Evolutionary conservation across 1,140 invertebrate species (phyloP).

Genomic region (Meteorus sp.): DNA sequence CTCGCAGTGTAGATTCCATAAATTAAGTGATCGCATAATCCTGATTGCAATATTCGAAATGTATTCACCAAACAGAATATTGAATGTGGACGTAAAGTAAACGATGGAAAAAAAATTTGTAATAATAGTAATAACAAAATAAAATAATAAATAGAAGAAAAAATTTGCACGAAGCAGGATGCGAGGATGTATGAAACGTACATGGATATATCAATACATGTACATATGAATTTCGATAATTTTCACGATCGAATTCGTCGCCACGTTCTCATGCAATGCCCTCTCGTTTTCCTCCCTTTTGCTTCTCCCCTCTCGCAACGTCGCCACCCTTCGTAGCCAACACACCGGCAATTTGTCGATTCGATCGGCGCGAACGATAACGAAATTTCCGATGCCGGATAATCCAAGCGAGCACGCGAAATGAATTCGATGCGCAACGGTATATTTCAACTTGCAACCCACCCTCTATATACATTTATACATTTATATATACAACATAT

Average conservation of each 20-base stretch:
- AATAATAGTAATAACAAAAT: too few relatives aligned
- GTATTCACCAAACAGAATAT: not conserved
- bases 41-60: not conserved
- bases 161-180: too few relatives aligned
- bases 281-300: too few relatives aligned
- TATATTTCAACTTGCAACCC: slow-evolving; percentile 20
- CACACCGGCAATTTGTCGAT: slow-evolving; percentile 35
- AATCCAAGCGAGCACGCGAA: slow-evolving; percentile 35
- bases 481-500: not conserved
- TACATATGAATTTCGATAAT: slow-evolving; percentile 32
- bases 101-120: slow-evolving; percentile 6
- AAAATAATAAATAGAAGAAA: too few relatives aligned
- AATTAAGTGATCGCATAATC: too few relatives aligned
- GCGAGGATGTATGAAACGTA: slow-evolving; percentile 19
- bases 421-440: slow-evolving; percentile 31
- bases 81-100: slow-evolving; percentile 15
- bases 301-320: not conserved
- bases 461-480: slow-evolving; percentile 1
- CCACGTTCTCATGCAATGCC: too few relatives aligned
- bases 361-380: slow-evolving; percentile 37
- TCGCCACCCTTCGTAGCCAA: slow-evolving; percentile 8
- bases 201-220: slow-evolving; percentile 19
- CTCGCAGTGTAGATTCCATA: too few relatives aligned
- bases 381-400: slow-evolving; percentile 36
- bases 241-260: slow-evolving; percentile 27